A percentile compares a stretch with the other conserved stretches of the same genome.
These are phyloP conservation scores for Ophioninae sp. DNA, from an alignment of 2,888 invertebrate genomes.

Conservation along the genomic window DNA sequence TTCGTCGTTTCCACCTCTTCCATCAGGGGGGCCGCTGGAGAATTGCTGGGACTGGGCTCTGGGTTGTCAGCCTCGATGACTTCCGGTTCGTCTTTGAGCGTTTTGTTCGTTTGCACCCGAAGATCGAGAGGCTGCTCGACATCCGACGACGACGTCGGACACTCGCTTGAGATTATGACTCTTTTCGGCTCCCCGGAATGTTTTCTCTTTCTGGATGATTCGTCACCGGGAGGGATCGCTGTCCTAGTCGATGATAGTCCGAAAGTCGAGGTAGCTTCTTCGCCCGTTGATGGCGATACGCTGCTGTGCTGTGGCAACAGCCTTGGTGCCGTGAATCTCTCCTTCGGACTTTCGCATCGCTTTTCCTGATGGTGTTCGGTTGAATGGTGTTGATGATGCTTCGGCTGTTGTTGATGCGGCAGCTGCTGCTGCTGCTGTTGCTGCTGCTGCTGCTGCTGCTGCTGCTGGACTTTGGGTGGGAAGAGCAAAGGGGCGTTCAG, in stretches of 20 bases:
- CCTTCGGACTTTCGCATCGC: slow-evolving; percentile 82
- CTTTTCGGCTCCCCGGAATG: slow-evolving; percentile 36
- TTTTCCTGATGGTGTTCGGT: slow-evolving; percentile 76
- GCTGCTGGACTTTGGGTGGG: slow-evolving; percentile 82
- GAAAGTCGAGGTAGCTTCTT: slow-evolving; percentile 85
- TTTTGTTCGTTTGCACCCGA: slow-evolving; percentile 74
- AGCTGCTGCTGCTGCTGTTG: slow-evolving; percentile 11
- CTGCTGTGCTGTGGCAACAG: slow-evolving; percentile 81
- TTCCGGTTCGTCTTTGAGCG: slow-evolving; percentile 66
- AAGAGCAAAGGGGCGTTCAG: slow-evolving; percentile 86
- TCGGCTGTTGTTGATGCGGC: slow-evolving; percentile 23
- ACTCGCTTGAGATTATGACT: slow-evolving; percentile 33
- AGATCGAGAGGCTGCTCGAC: slow-evolving; percentile 77
- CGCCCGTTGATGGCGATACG: slow-evolving; percentile 86
- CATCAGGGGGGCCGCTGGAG: slow-evolving; percentile 36
- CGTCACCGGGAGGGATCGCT: slow-evolving; percentile 75
- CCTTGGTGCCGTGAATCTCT: slow-evolving; percentile 84
- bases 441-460: slow-evolving; percentile 67
- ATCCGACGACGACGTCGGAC: slow-evolving; percentile 56
- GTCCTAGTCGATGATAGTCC: slow-evolving; percentile 87
- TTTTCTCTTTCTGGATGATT: slow-evolving; percentile 56
- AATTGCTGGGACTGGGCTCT: slow-evolving; percentile 57
- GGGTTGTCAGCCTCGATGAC: slow-evolving; percentile 31
- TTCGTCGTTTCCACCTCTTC: slow-evolving; percentile 58
- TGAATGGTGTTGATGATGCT: slow-evolving; percentile 32